Percentiles rank a stretch among this genome's conserved stretches.
phyloP scores from a whole-genome alignment of 37 sponge, comb jelly and placozoan species.

The Beroe ovata region DNA sequence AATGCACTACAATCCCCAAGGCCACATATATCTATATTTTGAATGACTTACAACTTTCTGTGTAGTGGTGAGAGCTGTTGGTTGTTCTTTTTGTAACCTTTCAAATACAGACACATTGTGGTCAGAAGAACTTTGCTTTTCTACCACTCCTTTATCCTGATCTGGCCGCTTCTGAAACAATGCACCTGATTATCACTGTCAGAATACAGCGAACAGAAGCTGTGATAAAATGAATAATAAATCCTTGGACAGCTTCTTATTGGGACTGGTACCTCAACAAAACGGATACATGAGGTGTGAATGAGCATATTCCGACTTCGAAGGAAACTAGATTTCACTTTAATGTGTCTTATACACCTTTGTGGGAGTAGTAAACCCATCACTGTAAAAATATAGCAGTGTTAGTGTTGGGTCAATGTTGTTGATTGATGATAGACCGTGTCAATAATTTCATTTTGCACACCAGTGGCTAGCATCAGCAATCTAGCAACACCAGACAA shows the following conservation, averaged over 20 bases:
- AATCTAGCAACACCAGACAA: too few species aligned
- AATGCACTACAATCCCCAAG: background rate
- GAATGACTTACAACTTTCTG: slow-evolving; percentile 27
- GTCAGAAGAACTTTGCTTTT: slow-evolving; percentile 34
- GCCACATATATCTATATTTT: background rate
- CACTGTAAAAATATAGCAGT: too few species aligned
- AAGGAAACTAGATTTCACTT: background rate
- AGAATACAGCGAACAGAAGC: background rate
- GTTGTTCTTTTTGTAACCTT: slow-evolving; percentile 19
- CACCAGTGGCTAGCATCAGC: too few species aligned
- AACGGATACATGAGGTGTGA: slow-evolving; percentile 29
- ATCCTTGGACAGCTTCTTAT: background rate
- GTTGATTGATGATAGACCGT: too few species aligned
- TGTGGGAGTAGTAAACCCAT: background rate
- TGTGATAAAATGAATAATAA: too few species aligned
- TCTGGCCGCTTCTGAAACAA: slow-evolving; percentile 12
- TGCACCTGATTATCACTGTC: too few species aligned
- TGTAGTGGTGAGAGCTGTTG: slow-evolving; percentile 9
- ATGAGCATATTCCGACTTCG: background rate
- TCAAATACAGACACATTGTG: slow-evolving; percentile 62
- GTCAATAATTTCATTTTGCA: too few species aligned
- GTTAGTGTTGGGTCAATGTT: too few species aligned
- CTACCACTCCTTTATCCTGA: background rate
- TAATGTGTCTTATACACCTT: background rate
- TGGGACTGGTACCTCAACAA: background rate